Conservation (phyloP, 2,888 invertebrate genomes). For the Abscondita cerata region DNA sequence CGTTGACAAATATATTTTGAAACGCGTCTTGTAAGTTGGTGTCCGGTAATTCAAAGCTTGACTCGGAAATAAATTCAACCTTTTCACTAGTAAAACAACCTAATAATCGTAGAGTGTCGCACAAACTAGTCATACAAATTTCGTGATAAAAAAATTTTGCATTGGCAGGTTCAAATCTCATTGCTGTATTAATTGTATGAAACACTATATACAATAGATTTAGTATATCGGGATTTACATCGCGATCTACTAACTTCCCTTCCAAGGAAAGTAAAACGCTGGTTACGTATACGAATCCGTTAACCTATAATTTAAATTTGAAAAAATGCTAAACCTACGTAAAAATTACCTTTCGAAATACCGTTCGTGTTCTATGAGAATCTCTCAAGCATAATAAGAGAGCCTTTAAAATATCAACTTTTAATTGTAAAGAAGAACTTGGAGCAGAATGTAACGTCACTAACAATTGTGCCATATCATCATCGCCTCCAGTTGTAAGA, state of each 20-base stretch:
- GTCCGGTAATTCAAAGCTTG: conserved; percentile 38
- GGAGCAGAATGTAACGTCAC: conserved; percentile 92
- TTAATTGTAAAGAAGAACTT: conserved; percentile 79
- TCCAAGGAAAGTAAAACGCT: conserved; percentile 93
- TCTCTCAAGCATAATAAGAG: conserved; percentile 89
- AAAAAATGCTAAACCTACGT: conserved; percentile 6
- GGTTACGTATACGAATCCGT: conserved; percentile 97
- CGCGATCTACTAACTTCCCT: conserved; percentile 71
- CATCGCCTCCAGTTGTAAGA: conserved; percentile 91
- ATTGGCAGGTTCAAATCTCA: conserved; percentile 99
- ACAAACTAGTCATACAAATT: conserved; percentile 93
- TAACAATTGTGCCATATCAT: conserved; percentile 92
- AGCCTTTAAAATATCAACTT: conserved; percentile 90
- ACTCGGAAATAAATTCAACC: conserved; percentile 50
- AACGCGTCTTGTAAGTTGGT: conserved; percentile 59
- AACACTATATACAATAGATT: conserved; percentile 87
- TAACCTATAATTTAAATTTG: conserved; percentile 63
- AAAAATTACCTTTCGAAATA: conserved; percentile 85
- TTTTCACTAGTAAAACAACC: conserved; percentile 78
- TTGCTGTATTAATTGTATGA: conserved; percentile 94
- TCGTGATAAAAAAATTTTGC: conserved; percentile 98
- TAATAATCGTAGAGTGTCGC: conserved; percentile 88
- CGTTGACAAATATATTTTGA: conserved; percentile 79
- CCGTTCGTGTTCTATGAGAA: conserved; percentile 94
- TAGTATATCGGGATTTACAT: conserved; percentile 67